phyloP scores from a whole-genome alignment of 1,140 invertebrate genomes.

The Dufourea novaeangliae region DNA sequence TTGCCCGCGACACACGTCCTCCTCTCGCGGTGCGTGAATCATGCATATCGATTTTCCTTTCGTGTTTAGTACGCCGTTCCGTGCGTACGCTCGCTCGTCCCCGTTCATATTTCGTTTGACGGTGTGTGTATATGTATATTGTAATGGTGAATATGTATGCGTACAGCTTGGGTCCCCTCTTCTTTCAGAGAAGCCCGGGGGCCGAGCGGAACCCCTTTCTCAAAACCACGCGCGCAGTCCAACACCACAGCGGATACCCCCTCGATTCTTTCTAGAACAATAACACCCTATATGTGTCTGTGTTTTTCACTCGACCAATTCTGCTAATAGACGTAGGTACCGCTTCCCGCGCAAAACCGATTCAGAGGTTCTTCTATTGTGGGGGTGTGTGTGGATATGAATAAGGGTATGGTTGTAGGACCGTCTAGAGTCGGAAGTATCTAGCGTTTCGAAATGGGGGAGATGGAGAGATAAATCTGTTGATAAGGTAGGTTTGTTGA shows the following conservation, averaged over 20 bases:
- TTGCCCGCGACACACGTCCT: conserved; percentile 31
- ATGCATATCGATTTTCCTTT: conserved; percentile 82
- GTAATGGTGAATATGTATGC: no score
- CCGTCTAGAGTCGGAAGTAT: no score
- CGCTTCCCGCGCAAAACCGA: no score
- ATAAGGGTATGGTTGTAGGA: no score
- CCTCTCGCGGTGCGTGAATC: conserved; percentile 78
- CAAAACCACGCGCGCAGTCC: conserved; percentile 47
- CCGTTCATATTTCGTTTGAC: not conserved
- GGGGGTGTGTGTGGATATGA: no score
- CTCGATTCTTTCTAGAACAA: conserved; percentile 74
- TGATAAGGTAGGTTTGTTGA: no score
- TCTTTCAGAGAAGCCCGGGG: conserved; percentile 60
- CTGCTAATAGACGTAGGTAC: no score
- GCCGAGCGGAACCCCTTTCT: conserved; percentile 68
- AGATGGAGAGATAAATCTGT: no score
- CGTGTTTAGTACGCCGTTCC: conserved; percentile 59
- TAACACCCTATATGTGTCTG: conserved; percentile 52
- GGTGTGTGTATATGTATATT: no score
- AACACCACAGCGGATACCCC: conserved; percentile 40
- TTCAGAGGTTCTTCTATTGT: no score
- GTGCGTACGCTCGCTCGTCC: conserved; percentile 17
- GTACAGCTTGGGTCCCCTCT: conserved; percentile 34
- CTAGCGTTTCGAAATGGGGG: no score
- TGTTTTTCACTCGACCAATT: no score